Evolutionary conservation across 2,888 invertebrate species (phyloP), one percentile per base, ranked within the genome.

Genomic region (Apodemia zela): DNA sequence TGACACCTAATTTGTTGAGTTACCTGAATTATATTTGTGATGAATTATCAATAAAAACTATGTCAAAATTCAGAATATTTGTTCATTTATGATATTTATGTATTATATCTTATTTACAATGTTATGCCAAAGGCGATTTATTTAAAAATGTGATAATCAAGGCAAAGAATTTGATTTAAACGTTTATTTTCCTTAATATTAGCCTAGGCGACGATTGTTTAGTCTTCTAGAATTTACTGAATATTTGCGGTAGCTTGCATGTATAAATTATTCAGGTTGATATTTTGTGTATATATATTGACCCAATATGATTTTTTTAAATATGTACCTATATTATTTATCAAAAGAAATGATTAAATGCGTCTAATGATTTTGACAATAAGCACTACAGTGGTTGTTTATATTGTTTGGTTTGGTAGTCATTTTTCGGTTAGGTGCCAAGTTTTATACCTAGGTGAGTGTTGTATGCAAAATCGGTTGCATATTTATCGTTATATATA

Each of bases 81-180:
- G 42, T 15, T 42, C 35, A 33, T 61, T 59, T 67, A 63, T 65
- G 62, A 62, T 54, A 54, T 54, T 59, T 63, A 66, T 60, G 57
- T 60, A 60, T 64, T 63, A 65, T 38, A 61, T 67, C 59, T 62
- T 66, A 62, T 67, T 67, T 65, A 68, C 25, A 64, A 68, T 65
- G 65, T 59, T 79, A 78, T 82, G 88, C 89, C 89, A 82, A 84
- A 87, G 88, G 89, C 87, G 80, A 69, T 70, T 80, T 81, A 80
- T 71, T 83, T 83, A 79, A 67, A 75, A 79, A 79, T 85, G 86
- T 87, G 87, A 87, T 85, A 85, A 75, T 75, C 68, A 75, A 72
- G 74, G 75, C 76, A 74, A 73, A 72, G 64, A 68, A 63, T 63
- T 72, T 77, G 65, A 74, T 79, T 77, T 78, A 68, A 63, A 70